Conservation (phyloP, 2,113 vertebrate genomes). For the Triplophysa rosa region DNA sequence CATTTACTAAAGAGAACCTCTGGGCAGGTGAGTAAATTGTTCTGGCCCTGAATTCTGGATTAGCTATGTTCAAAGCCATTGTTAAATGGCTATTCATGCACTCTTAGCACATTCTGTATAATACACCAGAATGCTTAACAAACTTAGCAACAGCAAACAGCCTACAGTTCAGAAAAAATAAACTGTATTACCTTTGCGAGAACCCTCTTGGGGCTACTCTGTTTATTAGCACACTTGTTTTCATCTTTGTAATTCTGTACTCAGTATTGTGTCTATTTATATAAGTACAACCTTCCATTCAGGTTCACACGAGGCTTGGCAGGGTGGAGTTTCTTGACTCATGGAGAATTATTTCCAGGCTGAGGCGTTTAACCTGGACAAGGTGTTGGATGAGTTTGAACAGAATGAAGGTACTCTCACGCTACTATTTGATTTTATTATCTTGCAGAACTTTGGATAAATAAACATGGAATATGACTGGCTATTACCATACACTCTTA, state of each 20-base stretch:
- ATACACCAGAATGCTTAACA: too few species aligned
- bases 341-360: slow-evolving; percentile 99
- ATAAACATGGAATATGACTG: background rate
- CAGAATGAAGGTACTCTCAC: slow-evolving; percentile 89
- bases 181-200: too few species aligned
- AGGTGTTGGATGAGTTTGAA: slow-evolving; percentile 99
- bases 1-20: slow-evolving; percentile 69
- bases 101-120: too few species aligned
- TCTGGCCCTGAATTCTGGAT: too few species aligned
- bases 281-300: slow-evolving; percentile 35
- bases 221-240: too few species aligned
- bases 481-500: too few species aligned
- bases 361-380: slow-evolving; percentile 98
- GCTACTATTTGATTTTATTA: background rate
- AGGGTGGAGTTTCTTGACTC: slow-evolving; percentile 86
- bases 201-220: too few species aligned
- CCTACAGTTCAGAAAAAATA: too few species aligned
- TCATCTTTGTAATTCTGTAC: too few species aligned
- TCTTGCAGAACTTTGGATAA: background rate
- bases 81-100: too few species aligned
- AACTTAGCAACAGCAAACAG: too few species aligned
- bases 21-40: slow-evolving; percentile 65
- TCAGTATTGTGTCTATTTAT: background rate
- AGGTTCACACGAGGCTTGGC: slow-evolving; percentile 80
- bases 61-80: too few species aligned